Evolutionary conservation across 92 coral and sea anemone genomes (phyloP).

Genomic region (Plumapathes pennacea): DNA sequence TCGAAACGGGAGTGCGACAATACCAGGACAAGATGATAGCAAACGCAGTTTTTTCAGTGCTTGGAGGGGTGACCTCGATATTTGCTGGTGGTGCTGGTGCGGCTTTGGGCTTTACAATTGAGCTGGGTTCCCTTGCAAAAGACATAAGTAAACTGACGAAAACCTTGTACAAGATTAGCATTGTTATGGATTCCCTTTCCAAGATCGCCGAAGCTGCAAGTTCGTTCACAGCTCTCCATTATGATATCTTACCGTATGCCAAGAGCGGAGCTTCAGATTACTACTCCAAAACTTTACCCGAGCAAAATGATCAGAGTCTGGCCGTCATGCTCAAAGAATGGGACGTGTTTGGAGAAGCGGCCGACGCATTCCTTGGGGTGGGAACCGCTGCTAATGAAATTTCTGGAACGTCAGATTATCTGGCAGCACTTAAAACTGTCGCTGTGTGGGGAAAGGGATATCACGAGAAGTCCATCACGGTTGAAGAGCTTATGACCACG

Average conservation of each 20-base stretch:
- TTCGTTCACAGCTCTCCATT: conserved; percentile 4
- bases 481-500: conserved; percentile 20
- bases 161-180: conserved; percentile 22
- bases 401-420: conserved; percentile 31
- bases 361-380: conserved; percentile 23
- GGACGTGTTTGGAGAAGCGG: conserved; percentile 39
- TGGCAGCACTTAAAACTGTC: conserved; percentile 42
- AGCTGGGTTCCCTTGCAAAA: conserved; percentile 6
- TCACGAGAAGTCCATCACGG: conserved; percentile 45
- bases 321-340: conserved; percentile 46
- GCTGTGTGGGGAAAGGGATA: conserved; percentile 44
- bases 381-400: conserved; percentile 49
- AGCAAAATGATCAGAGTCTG: conserved; percentile 31
- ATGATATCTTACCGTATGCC: conserved; percentile 24
- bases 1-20: conserved; percentile 25
- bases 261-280: conserved; percentile 15
- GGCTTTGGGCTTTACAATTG: conserved; percentile 6
- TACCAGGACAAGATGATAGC: conserved; percentile 23
- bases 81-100: conserved; percentile 43
- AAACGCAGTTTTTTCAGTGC: conserved; percentile 32
- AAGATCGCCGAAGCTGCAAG: conserved; percentile 29
- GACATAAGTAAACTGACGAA: conserved; percentile 18
- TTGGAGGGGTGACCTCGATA: conserved; percentile 26
- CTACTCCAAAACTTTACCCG: conserved; percentile 30
- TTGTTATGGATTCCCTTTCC: conserved; percentile 29